Conservation (phyloP, 35 echinoderm and acorn worm genomes). For the Apostichopus japonicus region DNA sequence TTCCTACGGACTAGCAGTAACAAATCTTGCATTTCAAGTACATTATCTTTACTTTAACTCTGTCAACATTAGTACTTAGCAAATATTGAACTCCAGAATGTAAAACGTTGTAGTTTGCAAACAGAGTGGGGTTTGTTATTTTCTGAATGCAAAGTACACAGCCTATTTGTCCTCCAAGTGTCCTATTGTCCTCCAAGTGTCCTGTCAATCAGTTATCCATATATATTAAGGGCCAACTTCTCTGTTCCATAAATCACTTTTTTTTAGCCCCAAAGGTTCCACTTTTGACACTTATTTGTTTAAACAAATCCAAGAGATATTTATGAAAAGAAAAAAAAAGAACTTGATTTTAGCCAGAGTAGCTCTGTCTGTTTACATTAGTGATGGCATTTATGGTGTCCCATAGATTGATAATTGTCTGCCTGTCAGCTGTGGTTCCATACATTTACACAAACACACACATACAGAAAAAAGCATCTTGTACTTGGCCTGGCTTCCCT, state of each 20-base stretch:
- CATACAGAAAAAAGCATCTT: background rate
- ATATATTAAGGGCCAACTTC: background rate
- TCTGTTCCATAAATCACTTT: background rate
- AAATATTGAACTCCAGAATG: too few species aligned
- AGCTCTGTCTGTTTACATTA: background rate
- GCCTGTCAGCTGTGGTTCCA: background rate
- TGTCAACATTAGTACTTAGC: too few species aligned
- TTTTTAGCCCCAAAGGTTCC: background rate
- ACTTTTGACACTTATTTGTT: background rate
- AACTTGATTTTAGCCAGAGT: background rate
- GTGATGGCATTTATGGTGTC: background rate
- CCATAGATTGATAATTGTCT: background rate
- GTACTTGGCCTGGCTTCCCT: background rate
- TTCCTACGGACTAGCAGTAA: too few species aligned
- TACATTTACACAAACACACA: background rate
- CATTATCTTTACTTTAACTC: too few species aligned
- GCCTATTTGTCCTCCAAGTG: too few species aligned
- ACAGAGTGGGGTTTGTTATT: too few species aligned
- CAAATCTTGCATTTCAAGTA: too few species aligned
- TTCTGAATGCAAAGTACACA: too few species aligned
- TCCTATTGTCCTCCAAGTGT: too few species aligned
- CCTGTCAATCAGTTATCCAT: too few species aligned
- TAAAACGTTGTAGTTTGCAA: too few species aligned
- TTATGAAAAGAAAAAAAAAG: background rate
- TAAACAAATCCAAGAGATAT: background rate